Evolutionary conservation across 30 jellyfish, hydroid and myxozoan species (phyloP), one percentile per base, ranked within the genome.

Genomic region (Hydra vulgaris): DNA sequence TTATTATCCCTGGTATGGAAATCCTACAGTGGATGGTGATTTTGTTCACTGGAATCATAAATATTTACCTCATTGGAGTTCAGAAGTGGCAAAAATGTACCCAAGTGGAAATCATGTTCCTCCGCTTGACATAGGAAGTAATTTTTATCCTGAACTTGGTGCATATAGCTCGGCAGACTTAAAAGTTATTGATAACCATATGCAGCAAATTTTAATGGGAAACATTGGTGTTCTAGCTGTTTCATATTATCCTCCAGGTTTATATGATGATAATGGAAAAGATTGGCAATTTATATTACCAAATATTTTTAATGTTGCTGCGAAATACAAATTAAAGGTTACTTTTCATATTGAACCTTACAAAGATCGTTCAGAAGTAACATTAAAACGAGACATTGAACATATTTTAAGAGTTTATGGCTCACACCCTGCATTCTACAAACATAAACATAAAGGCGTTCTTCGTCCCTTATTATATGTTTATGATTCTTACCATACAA

Each of bases 1-100:
- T 72, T 92, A 92, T 74, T 92, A 92, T 84, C 95, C 98, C 0
- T 92, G 98, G 98, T 92, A 92, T 67, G 88, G 94, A 73, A 92
- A 84, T 79, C 96, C 96, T n/a, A 74, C 70, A n/a, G 27, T 22
- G 17, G 98, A 92, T 82, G 88, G 88, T 55, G 81, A 83, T 55
- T 92, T 83, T 52, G 22, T 89, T 17, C 98, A 92, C 74, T 92
- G 98, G 98, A 92, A 92, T 66, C 98, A 92, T 72, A 27, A 61
- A 53, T 74, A 78, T 18, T 25, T 92, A 25, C 96, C 98, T 23
- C 98, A 92, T 72, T 92, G 98, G 98, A 87, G 84, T 83, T 72
- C 82, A 54, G 81, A 74, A 23, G 56, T 87, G 19, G 96, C 93
- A 21, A 73, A 87, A 40, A 53, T 27, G 53, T 80, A 80, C 74